Evolutionary conservation across 2,797 vertebrate genomes (phyloP), one percentile per base, ranked within the genome.

Genomic region (Enteromius mattozi): DNA sequence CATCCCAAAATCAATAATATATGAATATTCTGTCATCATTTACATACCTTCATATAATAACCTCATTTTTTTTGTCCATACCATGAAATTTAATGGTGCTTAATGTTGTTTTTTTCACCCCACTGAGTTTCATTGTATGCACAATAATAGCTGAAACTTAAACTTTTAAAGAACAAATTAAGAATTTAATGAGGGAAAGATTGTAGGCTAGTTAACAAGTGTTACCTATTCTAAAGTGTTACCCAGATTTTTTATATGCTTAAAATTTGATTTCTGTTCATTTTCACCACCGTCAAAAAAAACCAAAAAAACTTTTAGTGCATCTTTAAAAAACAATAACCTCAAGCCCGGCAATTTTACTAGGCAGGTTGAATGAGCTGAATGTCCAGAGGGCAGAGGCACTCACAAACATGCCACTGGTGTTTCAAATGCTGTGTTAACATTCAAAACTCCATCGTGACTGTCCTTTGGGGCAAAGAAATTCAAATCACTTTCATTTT

Each of bases 361-460:
- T 63, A 56, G 19, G 54, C 42, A 70, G 30, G 37, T 70, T 70
- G 72, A 71, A 65, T 71, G 30, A 86, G 37, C 33, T 80, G 35
- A 80, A 75, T 30, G 54, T 80, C 85, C 76, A 75, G 56, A 83
- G 51, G 77, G 71, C 69, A 84, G 78, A 76, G 35, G 80, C 70
- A 30, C 14, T 75, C 78, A 69, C 7, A 74, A 77, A 88, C 68
- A 85, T 88, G 65, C 63, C n/a, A 61, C 80, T 65, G 45, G 70
- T 78, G 78, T 74, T 88, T 87, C 65, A 80, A 78, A 77, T 59
- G 75, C 51, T 24, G 69, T 81, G 66, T 78, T 84, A 87, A 86
- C 85, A 78, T 83, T 85, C 37, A 83, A 40, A 88, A 75, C 63
- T 85, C 78, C 59, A 74, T 70, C 19, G 45, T 37, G 65, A 84